Conservation (phyloP, 2,113 vertebrate species). For the Cisticola juncidis region DNA sequence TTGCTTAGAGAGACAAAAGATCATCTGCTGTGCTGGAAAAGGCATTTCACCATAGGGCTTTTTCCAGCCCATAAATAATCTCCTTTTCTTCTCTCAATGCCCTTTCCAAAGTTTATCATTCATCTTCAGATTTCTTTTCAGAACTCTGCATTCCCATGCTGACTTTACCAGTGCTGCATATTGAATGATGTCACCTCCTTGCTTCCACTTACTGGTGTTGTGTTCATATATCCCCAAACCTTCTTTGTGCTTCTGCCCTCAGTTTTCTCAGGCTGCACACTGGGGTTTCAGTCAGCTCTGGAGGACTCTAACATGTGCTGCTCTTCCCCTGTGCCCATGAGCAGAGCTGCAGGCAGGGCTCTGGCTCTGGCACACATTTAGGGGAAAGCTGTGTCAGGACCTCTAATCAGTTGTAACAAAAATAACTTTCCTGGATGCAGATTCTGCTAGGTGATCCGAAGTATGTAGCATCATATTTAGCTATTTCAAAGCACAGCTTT, state of each 20-base stretch:
- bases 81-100: not conserved
- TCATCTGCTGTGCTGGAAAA: not conserved
- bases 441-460: not conserved
- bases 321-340: not conserved
- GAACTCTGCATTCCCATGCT: not conserved
- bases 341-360: rapidly evolving
- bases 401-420: not conserved
- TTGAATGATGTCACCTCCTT: not conserved
- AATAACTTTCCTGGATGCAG: not conserved
- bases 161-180: not conserved
- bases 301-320: not conserved
- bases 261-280: not conserved
- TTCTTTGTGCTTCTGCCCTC: not conserved
- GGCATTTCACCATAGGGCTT: not conserved
- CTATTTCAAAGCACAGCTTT: not conserved
- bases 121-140: not conserved
- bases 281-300: not conserved
- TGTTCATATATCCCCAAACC: not conserved
- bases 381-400: not conserved
- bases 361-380: rapidly evolving
- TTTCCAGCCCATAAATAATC: not conserved
- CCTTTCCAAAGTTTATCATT: not conserved
- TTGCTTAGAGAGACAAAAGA: not conserved
- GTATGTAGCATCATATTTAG: not conserved
- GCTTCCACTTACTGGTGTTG: not conserved